These are phyloP conservation scores for Premnoplex brunnescens DNA, from an alignment of 2,797 vertebrate genomes.

Conservation along the genomic window DNA sequence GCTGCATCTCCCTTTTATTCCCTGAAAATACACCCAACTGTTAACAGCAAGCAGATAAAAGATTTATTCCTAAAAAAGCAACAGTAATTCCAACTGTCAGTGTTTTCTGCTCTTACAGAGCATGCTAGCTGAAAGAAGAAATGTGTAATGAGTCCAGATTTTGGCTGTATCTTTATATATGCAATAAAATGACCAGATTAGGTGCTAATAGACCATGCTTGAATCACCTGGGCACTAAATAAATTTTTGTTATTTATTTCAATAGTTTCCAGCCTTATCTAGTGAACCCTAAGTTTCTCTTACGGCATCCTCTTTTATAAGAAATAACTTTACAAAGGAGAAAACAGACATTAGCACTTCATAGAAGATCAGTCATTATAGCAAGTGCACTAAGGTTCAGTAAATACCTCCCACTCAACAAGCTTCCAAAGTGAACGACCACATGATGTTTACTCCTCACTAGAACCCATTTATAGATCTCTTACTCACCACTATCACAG, in stretches of 20 bases:
- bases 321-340: neutral
- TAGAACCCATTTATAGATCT: slow-evolving; percentile 76
- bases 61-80: neutral
- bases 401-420: slow-evolving; percentile 56
- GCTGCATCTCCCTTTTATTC: neutral
- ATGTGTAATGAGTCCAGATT: neutral
- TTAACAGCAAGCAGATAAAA: neutral
- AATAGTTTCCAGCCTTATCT: neutral
- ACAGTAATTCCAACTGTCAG: neutral
- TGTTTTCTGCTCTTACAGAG: neutral
- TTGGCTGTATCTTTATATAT: neutral
- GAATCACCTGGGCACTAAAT: neutral
- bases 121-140: neutral
- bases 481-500: slow-evolving; percentile 71
- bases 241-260: neutral
- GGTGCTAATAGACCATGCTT: neutral
- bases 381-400: slow-evolving; percentile 22
- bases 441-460: slow-evolving; percentile 77
- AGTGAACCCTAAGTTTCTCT: neutral
- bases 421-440: slow-evolving; percentile 62
- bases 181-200: neutral
- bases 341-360: slow-evolving; percentile 8
- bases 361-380: slow-evolving; percentile 14
- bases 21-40: neutral
- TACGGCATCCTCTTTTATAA: neutral